A percentile compares a stretch with the other conserved stretches of the same genome.
Conservation (phyloP, 1,140 invertebrate species). For the Euura saliciscinereae region DNA sequence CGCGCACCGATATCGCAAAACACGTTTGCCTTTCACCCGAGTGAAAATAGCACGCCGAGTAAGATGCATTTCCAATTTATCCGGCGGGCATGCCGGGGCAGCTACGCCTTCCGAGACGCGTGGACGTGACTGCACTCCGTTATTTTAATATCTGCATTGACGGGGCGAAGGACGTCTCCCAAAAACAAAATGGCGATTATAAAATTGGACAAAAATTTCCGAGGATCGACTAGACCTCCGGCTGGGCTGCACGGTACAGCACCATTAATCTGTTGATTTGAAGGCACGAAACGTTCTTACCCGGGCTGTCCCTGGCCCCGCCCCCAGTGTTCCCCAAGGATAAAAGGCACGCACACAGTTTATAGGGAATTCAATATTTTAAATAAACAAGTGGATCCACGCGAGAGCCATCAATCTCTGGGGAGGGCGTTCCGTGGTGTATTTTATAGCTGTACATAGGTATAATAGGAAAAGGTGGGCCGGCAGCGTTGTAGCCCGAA, state of each 20-base stretch:
- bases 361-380: constrained; percentile 33
- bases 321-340: not conserved
- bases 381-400: constrained; percentile 32
- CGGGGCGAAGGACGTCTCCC: too few species aligned
- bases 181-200: too few species aligned
- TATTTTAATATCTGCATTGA: too few species aligned
- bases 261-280: too few species aligned
- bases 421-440: not conserved
- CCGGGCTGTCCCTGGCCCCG: not conserved
- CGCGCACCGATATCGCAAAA: not conserved
- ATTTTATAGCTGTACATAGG: not conserved
- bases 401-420: constrained; percentile 22
- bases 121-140: too few species aligned
- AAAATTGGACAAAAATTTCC: too few species aligned
- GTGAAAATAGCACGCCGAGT: not conserved
- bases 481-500: too few species aligned
- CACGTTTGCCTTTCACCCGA: not conserved
- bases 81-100: not conserved
- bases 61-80: constrained; percentile 3
- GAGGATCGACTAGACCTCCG: too few species aligned
- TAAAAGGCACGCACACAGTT: constrained; percentile 23
- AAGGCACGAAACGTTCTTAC: not conserved
- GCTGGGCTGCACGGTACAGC: too few species aligned
- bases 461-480: too few species aligned
- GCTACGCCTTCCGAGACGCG: too few species aligned